Evolutionary conservation across 1,140 invertebrate genomes (phyloP), one percentile per base, ranked within the genome.

Genomic region (Mizuhopecten yessoensis): DNA sequence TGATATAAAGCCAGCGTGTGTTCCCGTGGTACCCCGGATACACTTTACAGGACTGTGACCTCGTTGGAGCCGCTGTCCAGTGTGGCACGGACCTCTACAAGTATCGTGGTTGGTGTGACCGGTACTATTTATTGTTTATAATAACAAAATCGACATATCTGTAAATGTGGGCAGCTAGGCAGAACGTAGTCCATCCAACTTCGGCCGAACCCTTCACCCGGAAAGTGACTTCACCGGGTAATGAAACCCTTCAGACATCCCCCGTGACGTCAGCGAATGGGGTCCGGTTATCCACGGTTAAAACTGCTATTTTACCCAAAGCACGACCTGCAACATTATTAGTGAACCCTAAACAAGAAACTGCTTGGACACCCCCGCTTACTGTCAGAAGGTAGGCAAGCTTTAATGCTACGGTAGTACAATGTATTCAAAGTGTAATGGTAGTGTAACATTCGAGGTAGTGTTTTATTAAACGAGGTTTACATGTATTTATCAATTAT

Each of bases 211-310:
- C 45, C 13, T 49, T 11, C 29, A n/a, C 20, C 57, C n/a, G 23
- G 5, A 75, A 75, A 75, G 57, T 9, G 1, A 29, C 57, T 5
- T 75, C 57, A 1, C 57, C 57, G 17, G 42, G 42, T 3, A n/a
- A 75, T 75, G 57, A 5, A 29, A 5, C 57, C 23, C 45, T 3
- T 57, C 45, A 57, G 17, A 20, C 17, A 57, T 75, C 57, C 57
- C 57, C 57, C n/a, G 57, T 75, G 57, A 75, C 57, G 57, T 75
- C 57, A 75, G 57, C 57, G 57, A 75, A 75, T 0, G 57, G 57
- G 23, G n/a, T 75, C 1, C 57, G 57, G 57, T 75, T n/a, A 75
- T 5, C 2, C n/a, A n/a, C 57, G 3, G 9, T 13, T 29, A 75
- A 75, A 75, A 75, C 57, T 29, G 23, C n/a, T n/a, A n/a, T n/a